Percentiles rank a stretch among this genome's conserved stretches.
Conservation (phyloP, 2,113 vertebrate genomes). For the Lota lota region DNA sequence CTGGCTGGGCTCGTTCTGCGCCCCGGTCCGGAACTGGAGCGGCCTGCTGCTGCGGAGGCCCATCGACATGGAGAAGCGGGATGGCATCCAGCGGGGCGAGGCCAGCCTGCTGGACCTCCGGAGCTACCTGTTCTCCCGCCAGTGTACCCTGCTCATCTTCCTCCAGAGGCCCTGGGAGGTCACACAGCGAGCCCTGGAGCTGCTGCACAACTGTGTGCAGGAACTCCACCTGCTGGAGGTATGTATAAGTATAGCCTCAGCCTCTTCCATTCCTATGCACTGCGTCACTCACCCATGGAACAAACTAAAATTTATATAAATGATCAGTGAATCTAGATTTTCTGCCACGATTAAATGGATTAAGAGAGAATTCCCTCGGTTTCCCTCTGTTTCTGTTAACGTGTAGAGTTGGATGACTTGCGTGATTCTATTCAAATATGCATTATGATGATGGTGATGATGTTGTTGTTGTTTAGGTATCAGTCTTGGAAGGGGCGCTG, state of each 20-base stretch:
- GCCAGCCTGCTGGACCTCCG: constrained; percentile 92
- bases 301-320: no score
- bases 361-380: no score
- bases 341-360: no score
- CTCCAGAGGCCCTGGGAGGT: constrained; percentile 97
- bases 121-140: constrained; percentile 96
- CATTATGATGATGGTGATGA: no score
- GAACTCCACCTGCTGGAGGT: constrained; percentile 93
- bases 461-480: constrained; percentile 72
- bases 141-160: constrained; percentile 95
- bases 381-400: no score
- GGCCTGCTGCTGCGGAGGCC: constrained; percentile 89
- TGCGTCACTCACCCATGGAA: no score
- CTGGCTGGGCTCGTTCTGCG: constrained; percentile 95
- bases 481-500: constrained; percentile 86
- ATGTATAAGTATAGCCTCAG: background rate
- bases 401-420: no score
- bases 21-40: constrained; percentile 91
- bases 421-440: no score
- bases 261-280: background rate
- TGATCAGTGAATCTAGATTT: no score
- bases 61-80: constrained; percentile 98
- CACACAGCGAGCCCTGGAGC: constrained; percentile 87
- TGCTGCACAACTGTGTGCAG: constrained; percentile 96
- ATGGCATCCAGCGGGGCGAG: constrained; percentile 86